phyloP scores from a whole-genome alignment of 2,888 invertebrate genomes.

The Koerneria pararmatus region DNA sequence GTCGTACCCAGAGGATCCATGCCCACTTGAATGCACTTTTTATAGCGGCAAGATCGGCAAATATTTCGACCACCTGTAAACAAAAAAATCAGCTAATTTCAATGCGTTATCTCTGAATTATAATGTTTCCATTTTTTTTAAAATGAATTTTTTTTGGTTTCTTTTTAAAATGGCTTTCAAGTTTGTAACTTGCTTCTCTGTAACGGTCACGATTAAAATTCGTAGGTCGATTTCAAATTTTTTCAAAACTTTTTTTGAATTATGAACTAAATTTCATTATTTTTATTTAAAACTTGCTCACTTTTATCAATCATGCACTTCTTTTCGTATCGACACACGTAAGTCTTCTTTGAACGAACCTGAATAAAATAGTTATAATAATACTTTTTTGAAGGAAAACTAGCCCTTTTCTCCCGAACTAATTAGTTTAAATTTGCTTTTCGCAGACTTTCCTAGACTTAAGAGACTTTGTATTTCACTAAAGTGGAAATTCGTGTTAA shows the following conservation, averaged over 20 bases:
- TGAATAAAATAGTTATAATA: conserved; percentile 12
- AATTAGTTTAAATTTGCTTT: too few relatives aligned
- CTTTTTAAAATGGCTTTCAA: too few relatives aligned
- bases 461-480: too few relatives aligned
- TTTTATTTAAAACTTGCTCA: too few relatives aligned
- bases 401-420: too few relatives aligned
- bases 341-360: conserved; percentile 52
- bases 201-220: too few relatives aligned
- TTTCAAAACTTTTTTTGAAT: too few relatives aligned
- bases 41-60: conserved; percentile 56
- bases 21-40: conserved; percentile 57
- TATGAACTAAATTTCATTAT: too few relatives aligned
- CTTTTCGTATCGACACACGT: conserved; percentile 53
- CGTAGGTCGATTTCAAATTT: too few relatives aligned
- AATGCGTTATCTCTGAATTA: not conserved
- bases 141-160: not conserved
- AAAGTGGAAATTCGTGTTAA: too few relatives aligned
- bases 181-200: too few relatives aligned
- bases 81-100: conserved; percentile 14
- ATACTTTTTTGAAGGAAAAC: not conserved
- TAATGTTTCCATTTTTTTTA: not conserved
- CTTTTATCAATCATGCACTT: conserved; percentile 56
- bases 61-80: conserved; percentile 53
- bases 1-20: conserved; percentile 57
- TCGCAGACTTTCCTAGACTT: too few relatives aligned